A percentile compares a stretch with the other conserved stretches of the same genome.
Conservation (phyloP, 2,888 invertebrate species). For the Orchesellides sinensis region DNA sequence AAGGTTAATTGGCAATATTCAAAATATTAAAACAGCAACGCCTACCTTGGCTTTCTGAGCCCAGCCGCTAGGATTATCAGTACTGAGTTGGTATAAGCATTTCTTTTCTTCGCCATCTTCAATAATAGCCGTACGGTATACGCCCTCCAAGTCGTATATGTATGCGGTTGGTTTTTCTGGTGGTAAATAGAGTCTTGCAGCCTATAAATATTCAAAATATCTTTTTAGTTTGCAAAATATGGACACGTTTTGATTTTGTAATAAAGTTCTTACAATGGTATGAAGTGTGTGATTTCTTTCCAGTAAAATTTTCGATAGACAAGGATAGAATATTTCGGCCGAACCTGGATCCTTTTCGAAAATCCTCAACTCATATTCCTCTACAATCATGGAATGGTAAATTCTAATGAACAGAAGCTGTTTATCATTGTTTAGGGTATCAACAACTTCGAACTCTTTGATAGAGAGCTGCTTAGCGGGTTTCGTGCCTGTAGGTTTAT, state of each 20-base stretch:
- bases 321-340: background rate
- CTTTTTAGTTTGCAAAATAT: background rate
- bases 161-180: conserved; percentile 8
- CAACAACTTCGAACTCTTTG: conserved; percentile 22
- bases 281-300: background rate
- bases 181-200: conserved; percentile 20
- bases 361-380: conserved; percentile 11
- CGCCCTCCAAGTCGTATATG: conserved; percentile 31
- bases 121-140: conserved; percentile 29
- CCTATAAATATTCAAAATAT: conserved; percentile 2
- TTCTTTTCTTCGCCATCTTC: conserved; percentile 15
- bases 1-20: no score
- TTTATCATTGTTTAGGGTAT: background rate
- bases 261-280: conserved; percentile 15
- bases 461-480: background rate
- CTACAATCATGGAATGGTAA: conserved; percentile 1
- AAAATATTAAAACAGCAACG: no score
- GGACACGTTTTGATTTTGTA: background rate
- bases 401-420: conserved; percentile 19
- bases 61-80: background rate
- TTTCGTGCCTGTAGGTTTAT: background rate
- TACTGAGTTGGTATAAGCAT: conserved; percentile 25
- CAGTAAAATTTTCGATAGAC: background rate
- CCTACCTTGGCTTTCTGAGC: no score
- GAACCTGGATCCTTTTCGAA: background rate